phyloP scores from a whole-genome alignment of 1,140 invertebrate species.

The Anadara kagoshimensis region DNA sequence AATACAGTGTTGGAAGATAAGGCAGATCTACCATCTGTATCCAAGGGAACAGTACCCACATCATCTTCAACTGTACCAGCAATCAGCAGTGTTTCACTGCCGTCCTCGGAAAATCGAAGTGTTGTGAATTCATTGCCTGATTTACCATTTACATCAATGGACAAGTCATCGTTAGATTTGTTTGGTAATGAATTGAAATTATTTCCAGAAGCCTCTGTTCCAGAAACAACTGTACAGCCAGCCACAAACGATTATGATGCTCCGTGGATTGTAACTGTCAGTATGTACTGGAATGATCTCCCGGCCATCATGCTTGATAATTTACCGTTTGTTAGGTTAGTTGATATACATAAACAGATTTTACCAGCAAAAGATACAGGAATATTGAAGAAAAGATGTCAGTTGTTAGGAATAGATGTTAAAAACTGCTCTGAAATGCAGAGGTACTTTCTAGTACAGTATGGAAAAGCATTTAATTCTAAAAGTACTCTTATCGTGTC shows the following conservation, averaged over 20 bases:
- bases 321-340: conserved; percentile 66
- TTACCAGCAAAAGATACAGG: conserved; percentile 73
- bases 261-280: conserved; percentile 69
- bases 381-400: conserved; percentile 72
- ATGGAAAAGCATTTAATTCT: conserved; percentile 69
- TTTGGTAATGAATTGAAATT: conserved; percentile 49
- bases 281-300: conserved; percentile 72
- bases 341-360: conserved; percentile 73
- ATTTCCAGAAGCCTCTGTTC: conserved; percentile 8
- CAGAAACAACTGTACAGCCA: conserved; percentile 5
- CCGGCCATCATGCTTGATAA: conserved; percentile 71
- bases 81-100: neutral
- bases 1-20: too few relatives aligned
- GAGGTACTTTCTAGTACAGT: conserved; percentile 72
- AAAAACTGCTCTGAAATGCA: conserved; percentile 72
- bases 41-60: too few relatives aligned
- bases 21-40: too few relatives aligned
- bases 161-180: conserved; percentile 45
- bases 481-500: conserved; percentile 71
- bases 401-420: conserved; percentile 67
- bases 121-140: conserved; percentile 26
- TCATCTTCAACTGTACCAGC: too few relatives aligned
- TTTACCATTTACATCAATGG: conserved; percentile 19
- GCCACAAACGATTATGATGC: conserved; percentile 47
- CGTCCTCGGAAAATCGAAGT: neutral